phyloP scores from a whole-genome alignment of 2,888 invertebrate species.

The Coelopa pilipes region DNA sequence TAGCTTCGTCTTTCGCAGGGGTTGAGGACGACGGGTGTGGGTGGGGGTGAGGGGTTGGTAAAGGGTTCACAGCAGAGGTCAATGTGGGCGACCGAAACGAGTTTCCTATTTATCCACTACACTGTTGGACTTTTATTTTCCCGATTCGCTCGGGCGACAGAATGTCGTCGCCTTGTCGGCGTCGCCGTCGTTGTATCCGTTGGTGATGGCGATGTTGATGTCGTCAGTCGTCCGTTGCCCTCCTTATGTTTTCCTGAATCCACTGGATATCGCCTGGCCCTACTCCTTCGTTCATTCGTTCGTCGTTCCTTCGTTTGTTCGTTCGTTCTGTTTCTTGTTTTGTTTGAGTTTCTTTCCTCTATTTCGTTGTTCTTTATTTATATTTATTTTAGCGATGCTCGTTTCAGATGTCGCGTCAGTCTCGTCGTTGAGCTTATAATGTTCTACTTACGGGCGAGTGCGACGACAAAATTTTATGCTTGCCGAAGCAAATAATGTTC shows the following conservation, averaged over 20 bases:
- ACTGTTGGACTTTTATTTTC: not conserved
- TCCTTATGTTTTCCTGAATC: too few relatives aligned
- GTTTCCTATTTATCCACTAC: conserved; percentile 5
- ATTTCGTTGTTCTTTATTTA: conserved; percentile 16
- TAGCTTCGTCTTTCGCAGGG: not conserved
- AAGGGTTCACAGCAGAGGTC: not conserved
- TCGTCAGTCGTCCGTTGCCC: not conserved
- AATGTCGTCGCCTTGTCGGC: too few relatives aligned
- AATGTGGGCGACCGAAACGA: not conserved
- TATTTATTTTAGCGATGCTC: conserved; percentile 33
- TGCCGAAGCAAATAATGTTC: conserved; percentile 38
- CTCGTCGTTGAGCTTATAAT: conserved; percentile 19
- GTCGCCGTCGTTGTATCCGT: too few relatives aligned
- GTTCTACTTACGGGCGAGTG: conserved; percentile 26
- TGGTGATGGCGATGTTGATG: not conserved
- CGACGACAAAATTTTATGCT: conserved; percentile 40
- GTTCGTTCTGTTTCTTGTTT: conserved; percentile 4
- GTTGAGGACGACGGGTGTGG: not conserved
- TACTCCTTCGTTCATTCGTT: not conserved
- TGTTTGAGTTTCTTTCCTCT: too few relatives aligned
- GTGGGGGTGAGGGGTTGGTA: not conserved
- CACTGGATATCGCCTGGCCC: too few relatives aligned
- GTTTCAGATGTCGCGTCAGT: conserved; percentile 27
- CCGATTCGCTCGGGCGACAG: not conserved
- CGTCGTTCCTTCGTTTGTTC: not conserved